Percentiles rank a stretch among this genome's conserved stretches.
Conservation (phyloP, 2,797 vertebrate species). For the Neosilurus mollespiculum region DNA sequence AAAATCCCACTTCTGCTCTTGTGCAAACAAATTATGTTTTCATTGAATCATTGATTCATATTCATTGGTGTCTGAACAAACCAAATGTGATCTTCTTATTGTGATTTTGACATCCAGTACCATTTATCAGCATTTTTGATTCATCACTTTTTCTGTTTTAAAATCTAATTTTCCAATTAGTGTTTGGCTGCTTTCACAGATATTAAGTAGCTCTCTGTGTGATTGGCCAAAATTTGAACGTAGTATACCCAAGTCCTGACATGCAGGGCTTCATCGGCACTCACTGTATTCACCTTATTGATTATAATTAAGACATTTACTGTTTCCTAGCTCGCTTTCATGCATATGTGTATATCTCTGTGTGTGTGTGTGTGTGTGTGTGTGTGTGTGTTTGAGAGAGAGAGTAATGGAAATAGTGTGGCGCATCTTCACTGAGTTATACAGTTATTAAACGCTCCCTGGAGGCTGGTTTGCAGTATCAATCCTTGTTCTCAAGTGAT, state of each 20-base stretch:
- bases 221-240: constrained; percentile 27
- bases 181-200: not conserved
- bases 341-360: no score
- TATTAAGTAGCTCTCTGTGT: constrained; percentile 1
- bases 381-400: not conserved
- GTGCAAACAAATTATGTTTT: not conserved
- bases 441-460: constrained; percentile 57
- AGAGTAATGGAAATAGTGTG: constrained; percentile 15
- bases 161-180: not conserved
- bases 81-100: not conserved
- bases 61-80: constrained; percentile 9
- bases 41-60: not conserved
- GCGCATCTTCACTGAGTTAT: constrained; percentile 53
- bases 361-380: not conserved
- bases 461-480: constrained; percentile 57
- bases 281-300: constrained; percentile 12
- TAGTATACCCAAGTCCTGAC: constrained; percentile 21
- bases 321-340: not conserved
- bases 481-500: constrained; percentile 60
- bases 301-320: constrained; percentile 13
- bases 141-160: not conserved
- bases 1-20: not conserved
- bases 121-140: not conserved
- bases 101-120: not conserved
- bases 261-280: constrained; percentile 17